Base-by-base conservation (phyloP, 2,797 vertebrate species). In the Gymnodraco acuticeps region DNA sequence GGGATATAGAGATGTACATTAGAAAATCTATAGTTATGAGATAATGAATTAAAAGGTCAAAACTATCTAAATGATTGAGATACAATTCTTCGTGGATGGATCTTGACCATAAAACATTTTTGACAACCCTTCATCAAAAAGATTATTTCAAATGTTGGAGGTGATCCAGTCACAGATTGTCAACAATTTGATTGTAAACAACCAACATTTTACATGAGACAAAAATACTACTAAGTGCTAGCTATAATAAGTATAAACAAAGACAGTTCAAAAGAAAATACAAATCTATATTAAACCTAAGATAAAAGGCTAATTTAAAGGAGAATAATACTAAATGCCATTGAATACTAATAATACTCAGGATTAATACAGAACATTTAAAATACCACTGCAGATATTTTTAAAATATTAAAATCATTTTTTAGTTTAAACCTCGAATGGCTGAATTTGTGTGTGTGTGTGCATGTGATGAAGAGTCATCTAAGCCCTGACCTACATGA, bases 121-220 rank as follows among this genome's bases (percentile, higher is more conserved):
- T 73, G 12, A 45, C 12, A 56, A 38, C 33, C 33, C 47, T 69
- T 43, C 52, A 53, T 15, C 14, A 43, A 10, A 42, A 51, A 55
- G 53, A 65, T 17, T 2, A 51, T 62, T 72, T 63, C 15, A 54
- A 41, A 70, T 31, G 7, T 60, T 83, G 89, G 64, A 87, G 75
- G 73, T 76, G 74, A 77, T 70, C 41, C 66, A 77, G 73, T 74
- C 56, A 80, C 23, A 64, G 82, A 91, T 87, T 91, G 90, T 89
- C 78, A 20, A 50, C 33, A 51, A 31, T 72, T 42, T 67, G 62
- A 83, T 56, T 73, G 33, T 33, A 72, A 48, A 61, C 16, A 27
- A 72, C 12, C 43, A 45, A 56, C 5, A 12, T 71, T 83, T 66
- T 70, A 80, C 38, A 73, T 33, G 70, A 82, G 65, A 81, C 71